Conservation (phyloP, 2,888 invertebrate genomes). For the Erannis defoliaria region DNA sequence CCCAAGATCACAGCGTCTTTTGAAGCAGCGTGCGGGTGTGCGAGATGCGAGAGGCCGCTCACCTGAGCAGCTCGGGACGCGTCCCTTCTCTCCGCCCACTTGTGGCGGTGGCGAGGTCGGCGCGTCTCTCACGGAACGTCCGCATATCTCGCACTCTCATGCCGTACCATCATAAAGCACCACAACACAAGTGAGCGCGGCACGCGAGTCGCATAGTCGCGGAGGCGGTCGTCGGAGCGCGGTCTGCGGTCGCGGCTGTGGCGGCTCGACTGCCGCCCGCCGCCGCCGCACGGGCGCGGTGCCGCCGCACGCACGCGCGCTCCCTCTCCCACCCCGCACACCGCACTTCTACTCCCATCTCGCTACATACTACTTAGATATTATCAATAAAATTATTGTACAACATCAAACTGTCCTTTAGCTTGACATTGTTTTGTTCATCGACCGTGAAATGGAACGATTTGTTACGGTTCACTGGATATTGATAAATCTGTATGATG, state of each 20-base stretch:
- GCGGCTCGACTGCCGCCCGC: conserved; percentile 65
- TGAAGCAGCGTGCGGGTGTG: conserved; percentile 64
- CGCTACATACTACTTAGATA: conserved; percentile 77
- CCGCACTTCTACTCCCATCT: conserved; percentile 72
- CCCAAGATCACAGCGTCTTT: conserved; percentile 75
- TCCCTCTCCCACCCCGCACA: conserved; percentile 50
- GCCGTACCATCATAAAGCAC: conserved; percentile 84
- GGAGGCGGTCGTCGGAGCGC: conserved; percentile 54
- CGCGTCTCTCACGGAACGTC: conserved; percentile 80
- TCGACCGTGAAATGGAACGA: conserved; percentile 57
- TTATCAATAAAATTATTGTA: conserved; percentile 86
- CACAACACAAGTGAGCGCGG: conserved; percentile 79
- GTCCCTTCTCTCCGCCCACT: conserved; percentile 80
- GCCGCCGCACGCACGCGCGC: conserved; percentile 73
- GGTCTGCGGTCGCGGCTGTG: conserved; percentile 52
- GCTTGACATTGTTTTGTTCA: conserved; percentile 64
- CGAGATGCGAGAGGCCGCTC: conserved; percentile 77
- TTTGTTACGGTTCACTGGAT: conserved; percentile 37
- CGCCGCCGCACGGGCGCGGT: conserved; percentile 72
- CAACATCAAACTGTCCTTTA: conserved; percentile 72
- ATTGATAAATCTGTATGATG: background rate
- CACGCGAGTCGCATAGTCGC: conserved; percentile 75
- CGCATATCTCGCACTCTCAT: conserved; percentile 82
- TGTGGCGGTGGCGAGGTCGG: conserved; percentile 74
- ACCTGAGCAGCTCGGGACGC: conserved; percentile 79